Evolutionary conservation across 1,140 invertebrate genomes (phyloP).

Genomic region (Heliconius hermathena): DNA sequence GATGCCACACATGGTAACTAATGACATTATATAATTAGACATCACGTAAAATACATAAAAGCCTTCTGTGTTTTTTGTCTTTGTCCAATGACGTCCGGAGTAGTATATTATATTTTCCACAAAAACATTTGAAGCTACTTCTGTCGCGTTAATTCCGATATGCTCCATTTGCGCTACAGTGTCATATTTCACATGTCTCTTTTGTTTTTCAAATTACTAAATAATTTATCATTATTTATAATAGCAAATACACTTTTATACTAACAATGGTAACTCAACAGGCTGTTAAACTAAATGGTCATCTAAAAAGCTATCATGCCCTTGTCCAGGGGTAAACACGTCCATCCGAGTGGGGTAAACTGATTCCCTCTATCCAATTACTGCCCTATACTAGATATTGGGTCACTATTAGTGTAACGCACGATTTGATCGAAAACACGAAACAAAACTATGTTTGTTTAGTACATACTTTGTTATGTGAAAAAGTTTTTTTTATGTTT

Average conservation of each 20-base stretch:
- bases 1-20: background rate
- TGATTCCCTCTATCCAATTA: constrained; percentile 79
- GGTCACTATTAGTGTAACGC: constrained; percentile 27
- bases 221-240: background rate
- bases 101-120: no score
- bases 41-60: no score
- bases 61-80: no score
- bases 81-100: no score
- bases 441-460: background rate
- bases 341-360: constrained; percentile 76
- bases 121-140: no score
- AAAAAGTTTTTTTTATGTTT: no score
- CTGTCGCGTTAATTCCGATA: no score
- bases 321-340: constrained; percentile 75
- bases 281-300: constrained; percentile 34
- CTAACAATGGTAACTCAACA: constrained; percentile 24
- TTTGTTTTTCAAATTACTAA: background rate
- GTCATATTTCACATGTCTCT: no score
- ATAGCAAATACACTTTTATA: background rate
- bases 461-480: background rate
- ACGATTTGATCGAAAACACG: background rate
- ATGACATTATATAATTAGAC: background rate
- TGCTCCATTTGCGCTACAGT: no score
- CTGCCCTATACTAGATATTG: constrained; percentile 51
- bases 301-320: constrained; percentile 59